Evolutionary conservation across 2,797 vertebrate genomes (phyloP).

Genomic region (Molothrus aeneus): DNA sequence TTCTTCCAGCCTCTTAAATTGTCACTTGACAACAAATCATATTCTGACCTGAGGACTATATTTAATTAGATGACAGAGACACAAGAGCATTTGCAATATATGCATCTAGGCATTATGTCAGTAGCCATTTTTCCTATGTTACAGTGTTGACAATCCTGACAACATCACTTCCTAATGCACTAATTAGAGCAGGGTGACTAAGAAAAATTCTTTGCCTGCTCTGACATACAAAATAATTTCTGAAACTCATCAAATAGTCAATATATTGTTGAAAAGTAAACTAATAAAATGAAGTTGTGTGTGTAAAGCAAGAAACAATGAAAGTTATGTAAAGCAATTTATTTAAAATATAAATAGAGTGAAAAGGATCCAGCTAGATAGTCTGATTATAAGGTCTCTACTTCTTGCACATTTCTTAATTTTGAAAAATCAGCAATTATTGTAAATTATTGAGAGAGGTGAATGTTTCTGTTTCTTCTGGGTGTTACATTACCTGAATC

Average conservation of each 20-base stretch:
- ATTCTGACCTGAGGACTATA: constrained; percentile 29
- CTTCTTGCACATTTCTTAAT: background rate
- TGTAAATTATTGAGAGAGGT: background rate
- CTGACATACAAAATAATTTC: background rate
- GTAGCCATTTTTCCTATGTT: constrained; percentile 13
- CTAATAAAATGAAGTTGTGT: background rate
- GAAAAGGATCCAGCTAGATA: background rate
- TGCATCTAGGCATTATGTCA: constrained; percentile 66
- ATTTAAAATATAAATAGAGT: background rate
- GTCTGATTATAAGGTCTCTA: background rate
- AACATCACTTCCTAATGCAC: constrained; percentile 27
- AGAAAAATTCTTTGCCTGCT: background rate
- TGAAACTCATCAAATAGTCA: background rate
- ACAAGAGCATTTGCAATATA: constrained; percentile 37
- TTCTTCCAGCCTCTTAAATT: constrained; percentile 16
- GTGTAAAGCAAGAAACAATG: background rate
- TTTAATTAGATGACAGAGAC: constrained; percentile 57
- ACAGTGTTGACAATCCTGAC: constrained; percentile 28
- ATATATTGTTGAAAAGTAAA: background rate
- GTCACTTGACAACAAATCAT: constrained; percentile 62
- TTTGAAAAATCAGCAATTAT: background rate
- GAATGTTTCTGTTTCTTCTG: background rate
- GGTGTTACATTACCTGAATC: background rate
- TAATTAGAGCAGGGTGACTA: constrained; percentile 24
- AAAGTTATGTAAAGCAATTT: background rate